Conservation (phyloP, 2,888 invertebrate genomes). For the Patella ulyssiponensis region DNA sequence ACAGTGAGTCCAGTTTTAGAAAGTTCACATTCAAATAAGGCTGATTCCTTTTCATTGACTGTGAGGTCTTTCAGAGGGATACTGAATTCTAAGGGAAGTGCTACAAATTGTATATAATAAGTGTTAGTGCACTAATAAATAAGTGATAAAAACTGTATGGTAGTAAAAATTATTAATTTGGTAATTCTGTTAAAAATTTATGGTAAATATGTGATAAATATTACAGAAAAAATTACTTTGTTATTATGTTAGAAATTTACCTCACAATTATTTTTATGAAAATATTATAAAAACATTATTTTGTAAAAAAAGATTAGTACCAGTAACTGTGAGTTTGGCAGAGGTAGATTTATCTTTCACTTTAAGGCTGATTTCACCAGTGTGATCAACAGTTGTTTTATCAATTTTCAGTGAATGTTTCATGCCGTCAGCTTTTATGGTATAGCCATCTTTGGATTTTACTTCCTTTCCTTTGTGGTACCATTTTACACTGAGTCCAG, state of each 20-base stretch:
- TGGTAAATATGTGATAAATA: no score
- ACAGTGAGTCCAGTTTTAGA: slow-evolving; percentile 52
- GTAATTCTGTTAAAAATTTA: no score
- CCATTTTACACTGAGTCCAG: slow-evolving; percentile 94
- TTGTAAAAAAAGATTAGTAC: slow-evolving; percentile 38
- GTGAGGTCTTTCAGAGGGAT: slow-evolving; percentile 49
- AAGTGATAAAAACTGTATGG: not conserved
- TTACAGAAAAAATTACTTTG: no score
- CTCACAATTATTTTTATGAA: not conserved
- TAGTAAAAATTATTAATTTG: not conserved
- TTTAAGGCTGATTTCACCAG: slow-evolving; percentile 62
- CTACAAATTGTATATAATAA: slow-evolving; percentile 35
- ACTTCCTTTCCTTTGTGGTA: slow-evolving; percentile 84
- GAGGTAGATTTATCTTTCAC: slow-evolving; percentile 59
- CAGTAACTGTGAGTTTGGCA: slow-evolving; percentile 63
- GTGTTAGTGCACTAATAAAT: no score
- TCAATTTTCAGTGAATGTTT: slow-evolving; percentile 60
- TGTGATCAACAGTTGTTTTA: slow-evolving; percentile 60
- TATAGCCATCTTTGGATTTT: slow-evolving; percentile 86
- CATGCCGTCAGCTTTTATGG: slow-evolving; percentile 82
- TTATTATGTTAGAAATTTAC: not conserved
- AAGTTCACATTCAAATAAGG: slow-evolving; percentile 51
- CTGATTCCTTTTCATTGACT: slow-evolving; percentile 50
- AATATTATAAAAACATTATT: not conserved
- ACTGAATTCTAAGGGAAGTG: slow-evolving; percentile 56